Percentiles rank a stretch among this genome's conserved stretches.
Conservation (phyloP, 2,113 vertebrate species). For the Phalacrocorax brasilianus region DNA sequence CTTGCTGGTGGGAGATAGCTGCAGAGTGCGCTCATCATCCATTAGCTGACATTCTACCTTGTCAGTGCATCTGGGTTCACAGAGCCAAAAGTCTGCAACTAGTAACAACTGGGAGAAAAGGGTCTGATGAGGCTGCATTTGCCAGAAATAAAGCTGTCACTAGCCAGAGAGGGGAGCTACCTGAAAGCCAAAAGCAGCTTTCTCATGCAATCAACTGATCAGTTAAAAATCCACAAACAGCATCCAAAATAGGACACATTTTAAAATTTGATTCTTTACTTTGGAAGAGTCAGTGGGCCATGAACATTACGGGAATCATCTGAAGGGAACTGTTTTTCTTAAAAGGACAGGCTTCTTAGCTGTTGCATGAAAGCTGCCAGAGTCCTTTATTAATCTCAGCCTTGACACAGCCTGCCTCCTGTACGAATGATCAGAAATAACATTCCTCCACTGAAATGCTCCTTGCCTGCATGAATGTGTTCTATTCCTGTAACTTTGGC, state of each 20-base stretch:
- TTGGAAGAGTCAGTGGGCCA: constrained; percentile 3
- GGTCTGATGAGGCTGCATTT: neutral
- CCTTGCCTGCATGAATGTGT: neutral
- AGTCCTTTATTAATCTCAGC: neutral
- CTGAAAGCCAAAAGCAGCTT: neutral
- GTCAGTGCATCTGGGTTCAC: neutral
- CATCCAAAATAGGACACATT: constrained; percentile 49
- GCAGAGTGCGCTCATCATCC: neutral
- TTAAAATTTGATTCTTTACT: neutral
- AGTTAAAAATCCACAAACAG: neutral
- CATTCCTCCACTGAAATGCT: neutral
- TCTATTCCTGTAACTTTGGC: neutral
- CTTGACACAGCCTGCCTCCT: neutral
- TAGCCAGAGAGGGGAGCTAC: neutral
- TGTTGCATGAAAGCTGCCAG: constrained; percentile 21
- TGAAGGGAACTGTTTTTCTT: constrained; percentile 7
- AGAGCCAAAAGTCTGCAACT: neutral
- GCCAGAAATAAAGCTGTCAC: neutral
- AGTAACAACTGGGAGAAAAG: neutral
- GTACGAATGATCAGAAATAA: neutral
- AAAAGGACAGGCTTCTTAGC: neutral
- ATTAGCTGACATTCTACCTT: neutral
- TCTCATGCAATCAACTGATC: neutral
- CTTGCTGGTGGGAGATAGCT: neutral
- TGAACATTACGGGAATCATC: neutral